These are phyloP conservation scores for Halcyon senegalensis DNA, from an alignment of 2,113 vertebrate species.

Conservation along the genomic window DNA sequence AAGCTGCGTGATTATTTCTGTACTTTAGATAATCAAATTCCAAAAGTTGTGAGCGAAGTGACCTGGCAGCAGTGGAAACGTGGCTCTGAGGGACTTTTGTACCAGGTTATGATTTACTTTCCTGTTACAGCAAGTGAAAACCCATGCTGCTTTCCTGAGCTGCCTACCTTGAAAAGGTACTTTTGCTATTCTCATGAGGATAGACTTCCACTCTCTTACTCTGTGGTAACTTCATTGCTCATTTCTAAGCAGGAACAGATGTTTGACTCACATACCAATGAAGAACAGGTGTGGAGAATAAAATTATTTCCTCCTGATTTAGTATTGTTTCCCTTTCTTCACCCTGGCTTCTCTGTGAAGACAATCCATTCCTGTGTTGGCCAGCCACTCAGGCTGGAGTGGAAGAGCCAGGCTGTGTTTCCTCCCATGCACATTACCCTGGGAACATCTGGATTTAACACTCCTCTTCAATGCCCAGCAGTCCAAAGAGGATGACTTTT, in stretches of 20 bases:
- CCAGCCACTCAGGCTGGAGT: background rate
- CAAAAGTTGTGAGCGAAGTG: background rate
- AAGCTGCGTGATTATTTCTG: background rate
- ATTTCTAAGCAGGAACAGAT: constrained; percentile 34
- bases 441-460: background rate
- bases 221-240: background rate
- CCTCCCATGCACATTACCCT: background rate
- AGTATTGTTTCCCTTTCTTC: background rate
- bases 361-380: background rate
- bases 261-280: background rate
- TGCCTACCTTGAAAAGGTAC: background rate
- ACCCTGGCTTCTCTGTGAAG: background rate
- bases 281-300: constrained; percentile 36
- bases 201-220: background rate
- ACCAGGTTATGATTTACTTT: background rate
- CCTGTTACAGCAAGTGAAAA: background rate
- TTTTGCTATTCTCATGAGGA: background rate
- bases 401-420: background rate
- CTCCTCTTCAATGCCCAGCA: background rate
- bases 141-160: background rate
- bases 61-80: background rate
- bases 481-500: background rate
- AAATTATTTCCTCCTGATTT: constrained; percentile 11
- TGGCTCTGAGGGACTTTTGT: background rate
- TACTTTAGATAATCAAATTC: background rate